Evolutionary conservation across 2,888 invertebrate species (phyloP).

Genomic region (Itoplectis maculator): DNA sequence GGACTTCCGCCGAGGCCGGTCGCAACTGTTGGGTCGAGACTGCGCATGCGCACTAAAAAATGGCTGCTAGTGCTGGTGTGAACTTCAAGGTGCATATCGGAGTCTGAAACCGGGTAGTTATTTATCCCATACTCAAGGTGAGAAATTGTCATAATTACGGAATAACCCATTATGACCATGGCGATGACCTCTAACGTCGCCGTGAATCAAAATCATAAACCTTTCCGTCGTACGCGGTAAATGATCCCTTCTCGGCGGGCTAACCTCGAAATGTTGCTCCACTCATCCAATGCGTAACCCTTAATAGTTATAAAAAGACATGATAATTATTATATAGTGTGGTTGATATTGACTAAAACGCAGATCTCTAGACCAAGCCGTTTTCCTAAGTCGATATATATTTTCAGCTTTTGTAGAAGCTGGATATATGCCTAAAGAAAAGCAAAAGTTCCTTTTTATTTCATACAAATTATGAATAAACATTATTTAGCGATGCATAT

Average conservation of each 20-base stretch:
- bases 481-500: background rate
- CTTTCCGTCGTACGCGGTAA: background rate
- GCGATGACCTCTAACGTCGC: background rate
- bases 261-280: conserved; percentile 31
- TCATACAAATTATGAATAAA: too few relatives aligned
- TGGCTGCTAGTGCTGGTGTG: conserved; percentile 31
- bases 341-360: background rate
- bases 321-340: background rate
- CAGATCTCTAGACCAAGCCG: background rate
- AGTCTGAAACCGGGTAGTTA: conserved; percentile 26
- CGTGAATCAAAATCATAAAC: conserved; percentile 1
- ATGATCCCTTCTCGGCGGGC: background rate
- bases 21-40: background rate
- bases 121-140: conserved; percentile 29
- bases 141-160: background rate
- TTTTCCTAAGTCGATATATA: background rate
- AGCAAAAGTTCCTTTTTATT: too few relatives aligned
- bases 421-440: too few relatives aligned
- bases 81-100: conserved; percentile 19
- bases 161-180: background rate
- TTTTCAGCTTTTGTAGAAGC: too few relatives aligned
- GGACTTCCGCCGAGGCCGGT: background rate
- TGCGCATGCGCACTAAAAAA: conserved; percentile 42
- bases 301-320: conserved; percentile 13
- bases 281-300: background rate